phyloP scores from a whole-genome alignment of 2,113 vertebrate species.

The Rana temporaria region DNA sequence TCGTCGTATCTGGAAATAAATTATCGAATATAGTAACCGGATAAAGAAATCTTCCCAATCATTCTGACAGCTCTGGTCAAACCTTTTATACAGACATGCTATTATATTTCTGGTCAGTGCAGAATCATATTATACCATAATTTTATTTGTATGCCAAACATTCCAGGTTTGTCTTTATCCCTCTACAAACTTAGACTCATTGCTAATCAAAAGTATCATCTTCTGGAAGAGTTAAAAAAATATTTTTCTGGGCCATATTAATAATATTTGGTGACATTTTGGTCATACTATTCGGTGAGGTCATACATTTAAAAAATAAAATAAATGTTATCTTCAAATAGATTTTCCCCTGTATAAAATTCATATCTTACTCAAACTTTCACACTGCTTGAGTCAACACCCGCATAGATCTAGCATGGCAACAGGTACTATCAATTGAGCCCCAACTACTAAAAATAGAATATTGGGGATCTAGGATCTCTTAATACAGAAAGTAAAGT shows the following conservation, averaged over 20 bases:
- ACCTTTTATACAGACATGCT: background rate
- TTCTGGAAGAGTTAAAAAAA: background rate
- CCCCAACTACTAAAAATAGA: conserved; percentile 36
- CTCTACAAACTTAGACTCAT: background rate
- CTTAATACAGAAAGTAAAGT: conserved; percentile 54
- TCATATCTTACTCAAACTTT: conserved; percentile 35
- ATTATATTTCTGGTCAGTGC: background rate
- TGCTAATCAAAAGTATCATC: conserved; percentile 14
- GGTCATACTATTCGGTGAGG: conserved; percentile 47
- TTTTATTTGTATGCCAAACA: background rate
- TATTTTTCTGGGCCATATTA: background rate
- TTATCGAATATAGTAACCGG: too few species aligned
- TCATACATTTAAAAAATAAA: conserved; percentile 43
- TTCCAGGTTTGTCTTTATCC: background rate
- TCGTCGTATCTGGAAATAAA: too few species aligned
- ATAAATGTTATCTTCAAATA: conserved; percentile 50
- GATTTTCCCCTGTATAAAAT: conserved; percentile 50
- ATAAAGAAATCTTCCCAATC: too few species aligned
- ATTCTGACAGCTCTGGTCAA: background rate
- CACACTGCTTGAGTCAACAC: background rate
- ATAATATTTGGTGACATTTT: conserved; percentile 41
- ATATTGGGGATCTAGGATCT: conserved; percentile 41
- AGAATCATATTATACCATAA: background rate
- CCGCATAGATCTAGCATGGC: conserved; percentile 30
- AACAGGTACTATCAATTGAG: conserved; percentile 24